phyloP scores from a whole-genome alignment of 2,113 vertebrate genomes.

The Sula dactylatra region DNA sequence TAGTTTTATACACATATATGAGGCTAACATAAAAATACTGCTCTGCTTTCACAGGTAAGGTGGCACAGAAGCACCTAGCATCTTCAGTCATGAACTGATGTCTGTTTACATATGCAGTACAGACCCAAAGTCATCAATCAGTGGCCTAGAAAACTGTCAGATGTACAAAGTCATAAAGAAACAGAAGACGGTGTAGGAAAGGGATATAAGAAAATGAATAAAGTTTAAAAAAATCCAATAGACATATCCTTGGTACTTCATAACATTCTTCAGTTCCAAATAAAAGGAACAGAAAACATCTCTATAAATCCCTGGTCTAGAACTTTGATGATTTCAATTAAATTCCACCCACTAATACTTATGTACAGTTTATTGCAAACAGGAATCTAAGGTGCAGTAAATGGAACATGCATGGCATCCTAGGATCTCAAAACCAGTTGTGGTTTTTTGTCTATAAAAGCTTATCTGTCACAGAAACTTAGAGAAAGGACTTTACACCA shows the following conservation, averaged over 20 bases:
- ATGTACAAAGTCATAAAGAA: not conserved
- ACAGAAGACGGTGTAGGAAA: not conserved
- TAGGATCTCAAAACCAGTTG: not conserved
- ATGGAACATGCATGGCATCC: not conserved
- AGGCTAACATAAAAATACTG: not conserved
- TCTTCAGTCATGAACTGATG: too few relatives aligned
- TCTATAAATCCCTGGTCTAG: not conserved
- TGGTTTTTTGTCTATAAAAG: not conserved
- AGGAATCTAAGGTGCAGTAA: not conserved
- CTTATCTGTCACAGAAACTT: not conserved
- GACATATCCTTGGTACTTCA: not conserved
- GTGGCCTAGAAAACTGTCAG: not conserved
- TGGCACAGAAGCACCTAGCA: not conserved
- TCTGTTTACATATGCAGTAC: too few relatives aligned
- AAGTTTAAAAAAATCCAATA: not conserved
- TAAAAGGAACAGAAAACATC: not conserved
- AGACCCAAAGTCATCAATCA: not conserved
- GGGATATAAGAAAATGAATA: not conserved
- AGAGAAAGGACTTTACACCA: not conserved
- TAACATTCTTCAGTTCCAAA: not conserved
- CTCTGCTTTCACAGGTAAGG: not conserved
- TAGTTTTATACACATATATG: not conserved
- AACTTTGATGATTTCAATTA: not conserved
- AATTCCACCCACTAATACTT: not conserved
- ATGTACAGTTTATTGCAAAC: not conserved